Conservation (phyloP, 92 coral and sea anemone species). For the Galaxea fascicularis region DNA sequence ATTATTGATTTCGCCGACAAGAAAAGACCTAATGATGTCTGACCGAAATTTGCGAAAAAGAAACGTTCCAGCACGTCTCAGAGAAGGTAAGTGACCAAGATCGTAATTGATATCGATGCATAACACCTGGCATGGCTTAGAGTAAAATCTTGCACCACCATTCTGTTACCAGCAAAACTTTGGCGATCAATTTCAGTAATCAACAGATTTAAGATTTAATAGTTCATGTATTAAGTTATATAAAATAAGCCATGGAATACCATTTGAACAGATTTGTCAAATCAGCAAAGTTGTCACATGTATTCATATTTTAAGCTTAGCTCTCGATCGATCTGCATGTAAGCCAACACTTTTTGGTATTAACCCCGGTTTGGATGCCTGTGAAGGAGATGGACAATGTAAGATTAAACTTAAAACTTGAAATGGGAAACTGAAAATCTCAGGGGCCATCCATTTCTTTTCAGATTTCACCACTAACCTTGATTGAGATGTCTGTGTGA, state of each 20-base stretch:
- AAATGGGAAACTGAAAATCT: conserved; percentile 3
- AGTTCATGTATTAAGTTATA: conserved; percentile 1
- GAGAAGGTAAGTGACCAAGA: neutral
- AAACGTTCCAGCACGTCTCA: conserved; percentile 38
- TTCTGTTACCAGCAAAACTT: neutral
- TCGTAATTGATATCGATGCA: no score
- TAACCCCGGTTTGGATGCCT: conserved; percentile 8
- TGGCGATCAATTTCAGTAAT: neutral
- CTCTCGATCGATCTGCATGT: neutral
- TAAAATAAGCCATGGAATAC: neutral
- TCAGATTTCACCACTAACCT: conserved; percentile 7
- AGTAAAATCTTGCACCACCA: no score
- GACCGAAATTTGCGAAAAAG: conserved; percentile 45
- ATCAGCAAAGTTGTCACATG: conserved; percentile 5
- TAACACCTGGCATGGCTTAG: no score
- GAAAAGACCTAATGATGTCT: conserved; percentile 22
- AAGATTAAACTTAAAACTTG: conserved; percentile 11
- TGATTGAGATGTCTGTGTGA: conserved; percentile 2
- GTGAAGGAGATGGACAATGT: neutral
- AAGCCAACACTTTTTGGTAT: conserved; percentile 5
- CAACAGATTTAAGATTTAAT: neutral
- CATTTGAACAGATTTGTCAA: neutral
- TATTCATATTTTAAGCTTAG: neutral
- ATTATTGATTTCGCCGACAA: neutral
- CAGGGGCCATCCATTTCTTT: conserved; percentile 2